Evolutionary conservation across 1,140 invertebrate genomes (phyloP).

Genomic region (Acromyrmex heyeri): DNA sequence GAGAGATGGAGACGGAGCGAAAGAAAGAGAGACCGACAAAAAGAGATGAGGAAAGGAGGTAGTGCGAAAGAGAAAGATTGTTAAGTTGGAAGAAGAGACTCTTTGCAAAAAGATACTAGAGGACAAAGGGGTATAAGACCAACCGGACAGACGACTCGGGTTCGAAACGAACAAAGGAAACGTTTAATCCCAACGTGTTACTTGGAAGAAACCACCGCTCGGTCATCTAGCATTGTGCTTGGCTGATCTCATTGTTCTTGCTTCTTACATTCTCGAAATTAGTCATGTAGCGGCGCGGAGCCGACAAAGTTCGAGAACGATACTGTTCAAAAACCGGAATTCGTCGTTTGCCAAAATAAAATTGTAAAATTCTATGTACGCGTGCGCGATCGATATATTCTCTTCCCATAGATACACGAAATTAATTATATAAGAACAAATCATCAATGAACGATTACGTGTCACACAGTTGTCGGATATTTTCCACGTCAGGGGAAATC

Average conservation of each 20-base stretch:
- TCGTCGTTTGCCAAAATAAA: slow-evolving; percentile 19
- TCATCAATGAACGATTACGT: slow-evolving; percentile 38
- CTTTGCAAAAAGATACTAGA: slow-evolving; percentile 73
- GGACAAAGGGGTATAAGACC: slow-evolving; percentile 71
- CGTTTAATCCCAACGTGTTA: slow-evolving; percentile 78
- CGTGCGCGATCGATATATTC: background rate
- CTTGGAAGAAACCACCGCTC: slow-evolving; percentile 72
- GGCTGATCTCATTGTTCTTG: slow-evolving; percentile 71
- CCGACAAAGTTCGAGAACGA: background rate
- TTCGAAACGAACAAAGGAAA: slow-evolving; percentile 74
- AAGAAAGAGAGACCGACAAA: slow-evolving; percentile 23
- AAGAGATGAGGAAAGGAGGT: slow-evolving; percentile 41
- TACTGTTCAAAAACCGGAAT: background rate
- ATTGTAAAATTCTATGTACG: background rate
- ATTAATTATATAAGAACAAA: slow-evolving; percentile 58
- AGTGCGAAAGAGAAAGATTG: background rate
- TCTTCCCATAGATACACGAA: slow-evolving; percentile 16
- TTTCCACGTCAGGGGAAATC: slow-evolving; percentile 26
- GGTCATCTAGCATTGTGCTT: slow-evolving; percentile 72
- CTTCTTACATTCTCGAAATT: slow-evolving; percentile 67
- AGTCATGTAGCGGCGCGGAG: slow-evolving; percentile 50
- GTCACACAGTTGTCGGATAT: slow-evolving; percentile 37
- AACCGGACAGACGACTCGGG: slow-evolving; percentile 72
- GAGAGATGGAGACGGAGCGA: background rate
- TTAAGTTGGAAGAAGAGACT: slow-evolving; percentile 28